phyloP scores from a whole-genome alignment of 2,113 vertebrate species.

The Eolophus roseicapilla region DNA sequence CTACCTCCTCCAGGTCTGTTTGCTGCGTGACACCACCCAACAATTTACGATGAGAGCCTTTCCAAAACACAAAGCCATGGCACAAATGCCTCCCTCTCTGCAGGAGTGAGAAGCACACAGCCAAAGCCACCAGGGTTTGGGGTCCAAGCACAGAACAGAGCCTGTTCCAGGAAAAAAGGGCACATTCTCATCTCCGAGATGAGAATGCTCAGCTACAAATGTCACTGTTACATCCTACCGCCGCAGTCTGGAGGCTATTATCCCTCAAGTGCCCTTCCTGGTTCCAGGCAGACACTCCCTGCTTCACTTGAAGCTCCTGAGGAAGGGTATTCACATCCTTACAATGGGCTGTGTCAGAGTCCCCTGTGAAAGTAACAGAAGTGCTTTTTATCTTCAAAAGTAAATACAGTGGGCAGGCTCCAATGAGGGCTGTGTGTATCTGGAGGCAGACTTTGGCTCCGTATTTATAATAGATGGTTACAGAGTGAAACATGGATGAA shows the following conservation, averaged over 20 bases:
- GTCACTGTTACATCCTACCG: accelerated
- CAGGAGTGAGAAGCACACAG: neutral
- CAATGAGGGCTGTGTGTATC: conserved; percentile 26
- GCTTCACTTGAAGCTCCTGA: neutral
- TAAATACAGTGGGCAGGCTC: conserved; percentile 48
- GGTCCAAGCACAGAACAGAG: neutral
- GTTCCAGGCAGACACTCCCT: neutral
- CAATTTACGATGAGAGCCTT: neutral
- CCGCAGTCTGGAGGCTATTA: neutral
- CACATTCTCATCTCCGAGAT: neutral
- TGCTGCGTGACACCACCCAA: neutral
- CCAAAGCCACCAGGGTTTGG: neutral
- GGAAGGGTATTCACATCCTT: conserved; percentile 22
- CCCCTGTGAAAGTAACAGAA: conserved; percentile 48
- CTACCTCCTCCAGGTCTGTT: neutral
- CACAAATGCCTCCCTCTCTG: neutral
- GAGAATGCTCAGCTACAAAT: neutral
- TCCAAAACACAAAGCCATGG: neutral
- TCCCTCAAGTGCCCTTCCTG: neutral
- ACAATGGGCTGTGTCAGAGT: conserved; percentile 28
- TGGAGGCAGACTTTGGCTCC: conserved; percentile 49
- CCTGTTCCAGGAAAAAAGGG: neutral
- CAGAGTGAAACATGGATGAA: conserved; percentile 47
- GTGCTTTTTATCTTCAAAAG: conserved; percentile 63
- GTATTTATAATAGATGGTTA: conserved; percentile 42